Evolutionary conservation across 2,113 vertebrate species (phyloP).

Genomic region (Spheniscus mendiculus): DNA sequence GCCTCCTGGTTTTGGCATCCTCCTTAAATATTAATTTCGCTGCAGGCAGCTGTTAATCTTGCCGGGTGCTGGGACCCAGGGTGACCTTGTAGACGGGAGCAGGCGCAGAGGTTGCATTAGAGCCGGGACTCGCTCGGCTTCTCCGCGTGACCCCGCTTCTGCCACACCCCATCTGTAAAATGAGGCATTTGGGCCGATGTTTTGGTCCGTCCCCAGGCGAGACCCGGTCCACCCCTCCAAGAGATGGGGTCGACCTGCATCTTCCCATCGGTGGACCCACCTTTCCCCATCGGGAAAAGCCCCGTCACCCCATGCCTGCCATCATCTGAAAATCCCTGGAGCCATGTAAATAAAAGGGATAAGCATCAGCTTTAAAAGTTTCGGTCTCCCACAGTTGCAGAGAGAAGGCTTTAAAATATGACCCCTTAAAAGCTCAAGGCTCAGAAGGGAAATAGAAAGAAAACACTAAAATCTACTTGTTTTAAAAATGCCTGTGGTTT

Average conservation of each 20-base stretch:
- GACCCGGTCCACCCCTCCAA: neutral
- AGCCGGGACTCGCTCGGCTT: neutral
- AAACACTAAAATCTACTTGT: slow-evolving; percentile 10
- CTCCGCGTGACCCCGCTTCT: neutral
- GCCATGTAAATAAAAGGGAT: neutral
- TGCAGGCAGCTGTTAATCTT: neutral
- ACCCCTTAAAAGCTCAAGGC: neutral
- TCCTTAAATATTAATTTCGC: neutral
- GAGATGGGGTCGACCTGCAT: neutral
- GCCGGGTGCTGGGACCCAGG: neutral
- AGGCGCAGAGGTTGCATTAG: neutral
- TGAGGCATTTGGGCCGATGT: accelerated
- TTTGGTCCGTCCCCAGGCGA: neutral
- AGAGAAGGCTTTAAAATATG: neutral
- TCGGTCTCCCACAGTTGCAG: neutral
- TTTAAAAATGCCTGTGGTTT: neutral
- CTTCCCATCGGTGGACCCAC: neutral
- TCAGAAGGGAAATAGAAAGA: neutral
- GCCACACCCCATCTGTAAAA: neutral
- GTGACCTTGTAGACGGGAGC: neutral
- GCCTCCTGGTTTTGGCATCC: neutral
- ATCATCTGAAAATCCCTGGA: neutral
- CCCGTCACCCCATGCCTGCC: neutral
- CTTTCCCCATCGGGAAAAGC: neutral
- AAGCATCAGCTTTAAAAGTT: neutral